Evolutionary conservation across 92 coral and sea anemone genomes (phyloP).

Genomic region (Epizoanthus ramosus): DNA sequence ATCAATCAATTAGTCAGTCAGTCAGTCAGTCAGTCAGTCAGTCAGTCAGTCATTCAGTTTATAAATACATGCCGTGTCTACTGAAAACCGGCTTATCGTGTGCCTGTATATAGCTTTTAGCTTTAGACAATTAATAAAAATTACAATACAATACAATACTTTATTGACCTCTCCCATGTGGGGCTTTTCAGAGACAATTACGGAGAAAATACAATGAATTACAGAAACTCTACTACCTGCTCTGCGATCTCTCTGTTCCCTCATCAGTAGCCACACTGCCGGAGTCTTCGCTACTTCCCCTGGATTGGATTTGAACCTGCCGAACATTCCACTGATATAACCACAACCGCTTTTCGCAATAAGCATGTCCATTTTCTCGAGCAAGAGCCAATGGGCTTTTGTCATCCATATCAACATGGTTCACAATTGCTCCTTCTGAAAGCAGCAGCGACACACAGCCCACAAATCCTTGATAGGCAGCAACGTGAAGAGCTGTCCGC

Average conservation of each 20-base stretch:
- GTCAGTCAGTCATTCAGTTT: too few species aligned
- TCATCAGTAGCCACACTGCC: constrained; percentile 17
- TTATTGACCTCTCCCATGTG: too few species aligned
- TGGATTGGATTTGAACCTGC: constrained; percentile 6
- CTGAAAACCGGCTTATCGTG: too few species aligned
- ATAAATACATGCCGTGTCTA: too few species aligned
- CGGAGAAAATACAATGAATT: too few species aligned
- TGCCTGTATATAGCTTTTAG: too few species aligned
- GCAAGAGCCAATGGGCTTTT: constrained; percentile 83
- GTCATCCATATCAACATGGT: constrained; percentile 72
- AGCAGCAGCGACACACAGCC: constrained; percentile 93
- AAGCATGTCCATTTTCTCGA: constrained; percentile 82
- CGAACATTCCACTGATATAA: constrained; percentile 73
- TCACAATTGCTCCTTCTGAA: constrained; percentile 83
- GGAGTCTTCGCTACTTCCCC: not conserved
- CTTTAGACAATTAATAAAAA: too few species aligned
- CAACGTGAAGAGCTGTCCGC: constrained; percentile 85
- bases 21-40: too few species aligned
- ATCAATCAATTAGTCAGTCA: too few species aligned
- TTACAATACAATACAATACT: too few species aligned
- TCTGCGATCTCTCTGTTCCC: constrained; percentile 35
- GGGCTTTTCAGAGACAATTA: too few species aligned
- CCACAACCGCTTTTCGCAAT: constrained; percentile 90
- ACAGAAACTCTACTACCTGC: not conserved
- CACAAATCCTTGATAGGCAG: constrained; percentile 96